phyloP scores from a whole-genome alignment of 2,797 vertebrate genomes.

The Smutsia gigantea region DNA sequence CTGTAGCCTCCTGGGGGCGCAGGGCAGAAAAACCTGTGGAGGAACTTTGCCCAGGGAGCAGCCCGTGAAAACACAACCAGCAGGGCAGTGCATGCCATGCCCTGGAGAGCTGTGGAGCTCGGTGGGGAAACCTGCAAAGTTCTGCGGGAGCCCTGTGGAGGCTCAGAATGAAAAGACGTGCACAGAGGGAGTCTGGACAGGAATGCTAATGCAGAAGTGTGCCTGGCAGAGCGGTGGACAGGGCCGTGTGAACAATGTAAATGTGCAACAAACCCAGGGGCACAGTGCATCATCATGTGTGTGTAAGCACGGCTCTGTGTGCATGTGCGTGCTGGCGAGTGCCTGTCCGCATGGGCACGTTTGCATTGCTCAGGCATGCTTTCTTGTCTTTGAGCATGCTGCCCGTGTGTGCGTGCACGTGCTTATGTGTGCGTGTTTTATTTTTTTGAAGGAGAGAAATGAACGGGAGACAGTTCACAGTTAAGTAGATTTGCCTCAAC shows the following conservation, averaged over 20 bases:
- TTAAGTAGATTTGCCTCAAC: background rate
- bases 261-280: background rate
- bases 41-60: background rate
- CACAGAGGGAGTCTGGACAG: background rate
- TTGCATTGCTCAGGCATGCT: background rate
- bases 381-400: background rate
- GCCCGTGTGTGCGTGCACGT: background rate
- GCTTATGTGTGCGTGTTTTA: background rate
- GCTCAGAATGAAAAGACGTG: no score
- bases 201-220: rapidly evolving
- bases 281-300: rapidly evolving
- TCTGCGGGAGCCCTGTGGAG: background rate
- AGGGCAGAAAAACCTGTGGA: background rate
- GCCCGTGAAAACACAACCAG: background rate
- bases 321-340: rapidly evolving
- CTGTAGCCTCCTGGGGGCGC: background rate
- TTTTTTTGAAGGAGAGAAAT: background rate
- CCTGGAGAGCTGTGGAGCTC: rapidly evolving
- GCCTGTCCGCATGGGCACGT: rapidly evolving
- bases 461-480: background rate
- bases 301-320: background rate
- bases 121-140: rapidly evolving
- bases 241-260: background rate
- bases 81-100: background rate
- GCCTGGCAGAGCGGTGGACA: rapidly evolving